Evolutionary conservation across 2,797 vertebrate species (phyloP).

Genomic region (Acipenser transmontanus): DNA sequence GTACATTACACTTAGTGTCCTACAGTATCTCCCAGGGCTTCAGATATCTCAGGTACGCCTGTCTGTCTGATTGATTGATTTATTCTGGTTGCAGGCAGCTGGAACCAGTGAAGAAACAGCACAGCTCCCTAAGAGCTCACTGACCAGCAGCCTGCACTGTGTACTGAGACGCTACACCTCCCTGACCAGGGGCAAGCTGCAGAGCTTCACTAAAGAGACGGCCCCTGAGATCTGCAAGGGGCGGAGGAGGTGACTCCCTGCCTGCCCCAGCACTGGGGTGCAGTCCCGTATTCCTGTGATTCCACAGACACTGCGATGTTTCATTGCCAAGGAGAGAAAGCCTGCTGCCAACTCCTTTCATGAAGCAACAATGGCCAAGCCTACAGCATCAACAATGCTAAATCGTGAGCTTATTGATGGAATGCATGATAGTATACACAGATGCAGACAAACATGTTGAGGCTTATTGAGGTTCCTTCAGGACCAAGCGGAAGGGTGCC

Average conservation of each 20-base stretch:
- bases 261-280: too few species aligned
- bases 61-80: too few species aligned
- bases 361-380: neutral
- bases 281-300: neutral
- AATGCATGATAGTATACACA: too few species aligned
- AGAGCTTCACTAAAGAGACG: slow-evolving; percentile 21
- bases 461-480: too few species aligned
- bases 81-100: slow-evolving; percentile 19
- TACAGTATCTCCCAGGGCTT: too few species aligned
- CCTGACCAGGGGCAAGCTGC: slow-evolving; percentile 35
- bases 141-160: slow-evolving; percentile 16
- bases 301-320: neutral
- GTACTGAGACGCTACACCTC: slow-evolving; percentile 14
- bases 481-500: too few species aligned
- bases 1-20: too few species aligned
- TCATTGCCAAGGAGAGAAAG: too few species aligned
- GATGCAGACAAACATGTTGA: too few species aligned
- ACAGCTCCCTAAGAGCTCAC: neutral
- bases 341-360: neutral
- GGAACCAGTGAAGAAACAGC: neutral
- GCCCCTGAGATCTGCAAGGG: slow-evolving; percentile 11
- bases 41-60: too few species aligned
- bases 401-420: too few species aligned
- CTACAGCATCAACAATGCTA: too few species aligned
- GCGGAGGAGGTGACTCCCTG: slow-evolving; percentile 10